Percentiles rank a stretch among this genome's conserved stretches.
Conservation (phyloP, 1,140 invertebrate genomes). For the Cepaea nemoralis region DNA sequence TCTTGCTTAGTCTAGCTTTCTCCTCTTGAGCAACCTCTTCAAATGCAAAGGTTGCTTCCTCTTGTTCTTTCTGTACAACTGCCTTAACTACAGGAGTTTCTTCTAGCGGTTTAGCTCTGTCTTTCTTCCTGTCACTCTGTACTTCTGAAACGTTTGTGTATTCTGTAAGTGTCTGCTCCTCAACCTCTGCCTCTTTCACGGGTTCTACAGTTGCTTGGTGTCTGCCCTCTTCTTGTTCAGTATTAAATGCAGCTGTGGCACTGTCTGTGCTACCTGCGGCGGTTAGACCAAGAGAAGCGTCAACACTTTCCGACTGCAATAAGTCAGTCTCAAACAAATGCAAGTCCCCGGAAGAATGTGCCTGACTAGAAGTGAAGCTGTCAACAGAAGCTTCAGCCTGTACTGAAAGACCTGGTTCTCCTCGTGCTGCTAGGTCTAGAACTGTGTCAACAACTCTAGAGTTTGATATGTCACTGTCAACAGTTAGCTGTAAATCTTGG, state of each 20-base stretch:
- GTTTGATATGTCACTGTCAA: background rate
- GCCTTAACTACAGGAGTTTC: background rate
- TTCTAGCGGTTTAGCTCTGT: background rate
- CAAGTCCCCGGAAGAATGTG: background rate
- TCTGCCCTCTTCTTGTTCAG: background rate
- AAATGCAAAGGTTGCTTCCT: background rate
- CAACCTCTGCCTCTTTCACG: background rate
- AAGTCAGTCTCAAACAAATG: background rate
- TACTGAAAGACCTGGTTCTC: background rate
- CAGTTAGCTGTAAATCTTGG: background rate
- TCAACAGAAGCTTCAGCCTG: background rate
- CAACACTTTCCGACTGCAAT: background rate
- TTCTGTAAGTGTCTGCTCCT: background rate
- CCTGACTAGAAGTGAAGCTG: background rate
- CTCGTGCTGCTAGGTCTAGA: background rate
- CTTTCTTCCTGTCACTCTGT: background rate
- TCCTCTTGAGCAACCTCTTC: background rate
- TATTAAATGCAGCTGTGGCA: background rate
- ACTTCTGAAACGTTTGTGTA: background rate
- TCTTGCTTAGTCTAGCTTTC: background rate
- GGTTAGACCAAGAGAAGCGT: background rate
- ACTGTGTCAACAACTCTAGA: background rate
- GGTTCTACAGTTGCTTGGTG: background rate
- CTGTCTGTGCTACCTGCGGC: background rate
- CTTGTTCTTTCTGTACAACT: background rate